Evolutionary conservation across 2,888 invertebrate species (phyloP).

Genomic region (Hirtodrosophila trivittata): DNA sequence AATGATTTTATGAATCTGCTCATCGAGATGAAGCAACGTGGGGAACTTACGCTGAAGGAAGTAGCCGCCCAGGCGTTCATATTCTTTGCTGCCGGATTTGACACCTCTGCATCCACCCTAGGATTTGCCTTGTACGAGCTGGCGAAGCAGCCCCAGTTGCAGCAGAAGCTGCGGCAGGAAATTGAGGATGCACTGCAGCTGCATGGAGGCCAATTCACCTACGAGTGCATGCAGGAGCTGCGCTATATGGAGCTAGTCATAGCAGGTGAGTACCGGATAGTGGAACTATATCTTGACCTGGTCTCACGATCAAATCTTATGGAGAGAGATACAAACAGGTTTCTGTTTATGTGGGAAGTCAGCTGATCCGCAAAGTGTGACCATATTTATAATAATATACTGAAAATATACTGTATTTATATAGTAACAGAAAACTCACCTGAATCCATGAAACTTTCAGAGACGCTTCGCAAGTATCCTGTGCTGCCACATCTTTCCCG

Average conservation of each 20-base stretch:
- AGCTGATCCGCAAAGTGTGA: too few relatives aligned
- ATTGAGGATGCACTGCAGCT: constrained; percentile 80
- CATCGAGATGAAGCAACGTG: constrained; percentile 79
- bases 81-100: constrained; percentile 85
- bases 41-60: constrained; percentile 80
- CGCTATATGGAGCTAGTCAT: constrained; percentile 84
- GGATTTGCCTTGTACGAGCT: constrained; percentile 84
- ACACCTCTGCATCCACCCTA: constrained; percentile 84
- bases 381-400: too few relatives aligned
- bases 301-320: too few relatives aligned
- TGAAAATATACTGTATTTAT: too few relatives aligned
- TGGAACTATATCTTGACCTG: too few relatives aligned
- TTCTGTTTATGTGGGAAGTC: too few relatives aligned
- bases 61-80: constrained; percentile 85
- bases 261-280: constrained; percentile 81
- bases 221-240: constrained; percentile 82
- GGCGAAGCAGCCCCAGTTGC: constrained; percentile 84
- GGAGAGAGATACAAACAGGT: too few relatives aligned
- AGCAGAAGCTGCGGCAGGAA: constrained; percentile 83
- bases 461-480: constrained; percentile 86
- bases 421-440: too few relatives aligned
- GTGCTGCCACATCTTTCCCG: constrained; percentile 85
- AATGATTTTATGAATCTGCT: constrained; percentile 85
- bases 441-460: constrained; percentile 71
- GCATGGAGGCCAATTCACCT: constrained; percentile 82